phyloP scores from a whole-genome alignment of 2,797 vertebrate genomes.

The Moxostoma hubbsi region DNA sequence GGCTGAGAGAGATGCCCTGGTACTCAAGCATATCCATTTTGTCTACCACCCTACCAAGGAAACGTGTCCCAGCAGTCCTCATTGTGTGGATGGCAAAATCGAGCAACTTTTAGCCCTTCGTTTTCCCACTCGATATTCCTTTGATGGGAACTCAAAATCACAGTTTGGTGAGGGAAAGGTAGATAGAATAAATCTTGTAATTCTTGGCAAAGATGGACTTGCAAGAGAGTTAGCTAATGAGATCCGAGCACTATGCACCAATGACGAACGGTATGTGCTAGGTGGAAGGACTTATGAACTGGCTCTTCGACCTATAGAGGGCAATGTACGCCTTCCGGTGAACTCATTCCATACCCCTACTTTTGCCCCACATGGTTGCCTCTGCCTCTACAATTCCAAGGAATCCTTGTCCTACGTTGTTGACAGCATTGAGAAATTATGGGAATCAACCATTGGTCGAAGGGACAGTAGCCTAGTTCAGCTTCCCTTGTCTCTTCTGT shows the following conservation, averaged over 20 bases:
- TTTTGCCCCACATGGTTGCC: constrained; percentile 93
- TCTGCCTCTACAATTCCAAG: constrained; percentile 98
- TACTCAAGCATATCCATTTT: constrained; percentile 98
- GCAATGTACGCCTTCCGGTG: constrained; percentile 94
- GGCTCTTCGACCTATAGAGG: constrained; percentile 93
- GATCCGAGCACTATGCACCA: constrained; percentile 93
- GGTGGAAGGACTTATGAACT: constrained; percentile 95
- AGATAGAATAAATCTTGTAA: constrained; percentile 94
- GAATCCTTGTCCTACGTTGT: constrained; percentile 95
- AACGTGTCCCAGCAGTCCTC: constrained; percentile 89
- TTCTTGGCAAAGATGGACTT: constrained; percentile 93
- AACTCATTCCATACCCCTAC: constrained; percentile 96
- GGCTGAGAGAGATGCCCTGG: constrained; percentile 92
- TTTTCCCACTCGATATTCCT: constrained; percentile 83
- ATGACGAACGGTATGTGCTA: constrained; percentile 90
- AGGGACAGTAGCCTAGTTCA: constrained; percentile 83
- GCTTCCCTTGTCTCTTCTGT: constrained; percentile 86
- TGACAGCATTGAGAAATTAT: constrained; percentile 92
- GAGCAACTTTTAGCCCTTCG: constrained; percentile 87
- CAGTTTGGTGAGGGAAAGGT: constrained; percentile 80
- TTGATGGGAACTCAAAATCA: constrained; percentile 73
- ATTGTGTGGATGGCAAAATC: constrained; percentile 89
- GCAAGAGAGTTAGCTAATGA: constrained; percentile 95
- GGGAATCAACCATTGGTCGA: constrained; percentile 85
- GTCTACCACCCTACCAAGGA: constrained; percentile 98